phyloP scores from a whole-genome alignment of 2,888 invertebrate species.

The Emmelina monodactyla region DNA sequence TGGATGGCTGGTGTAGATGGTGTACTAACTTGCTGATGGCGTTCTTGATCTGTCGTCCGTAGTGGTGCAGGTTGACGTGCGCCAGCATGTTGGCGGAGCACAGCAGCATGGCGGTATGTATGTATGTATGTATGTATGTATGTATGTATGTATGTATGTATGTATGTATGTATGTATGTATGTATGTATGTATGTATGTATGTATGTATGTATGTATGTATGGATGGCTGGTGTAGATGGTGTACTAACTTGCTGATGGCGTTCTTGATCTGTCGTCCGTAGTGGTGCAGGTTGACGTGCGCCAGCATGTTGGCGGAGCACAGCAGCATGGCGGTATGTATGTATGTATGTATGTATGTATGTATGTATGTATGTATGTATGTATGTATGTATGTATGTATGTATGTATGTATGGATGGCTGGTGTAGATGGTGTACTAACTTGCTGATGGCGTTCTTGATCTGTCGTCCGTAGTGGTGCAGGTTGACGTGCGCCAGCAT shows the following conservation, averaged over 20 bases:
- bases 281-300: slow-evolving; percentile 89
- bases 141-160: too few relatives aligned
- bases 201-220: too few relatives aligned
- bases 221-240: too few relatives aligned
- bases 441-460: slow-evolving; percentile 84
- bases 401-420: too few relatives aligned
- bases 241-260: slow-evolving; percentile 76
- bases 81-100: slow-evolving; percentile 91
- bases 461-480: slow-evolving; percentile 81
- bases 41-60: slow-evolving; percentile 82
- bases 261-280: slow-evolving; percentile 82
- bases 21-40: slow-evolving; percentile 74
- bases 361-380: too few relatives aligned
- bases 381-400: too few relatives aligned
- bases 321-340: slow-evolving; percentile 95
- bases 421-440: too few relatives aligned
- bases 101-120: slow-evolving; percentile 95
- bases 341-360: too few relatives aligned
- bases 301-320: slow-evolving; percentile 91
- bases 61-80: slow-evolving; percentile 89
- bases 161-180: too few relatives aligned
- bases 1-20: too few relatives aligned
- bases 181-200: too few relatives aligned
- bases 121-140: slow-evolving; percentile 95
- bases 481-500: slow-evolving; percentile 93